Base-by-base conservation (phyloP, 2,888 invertebrate genomes). In the Stegana nigrithorax region DNA sequence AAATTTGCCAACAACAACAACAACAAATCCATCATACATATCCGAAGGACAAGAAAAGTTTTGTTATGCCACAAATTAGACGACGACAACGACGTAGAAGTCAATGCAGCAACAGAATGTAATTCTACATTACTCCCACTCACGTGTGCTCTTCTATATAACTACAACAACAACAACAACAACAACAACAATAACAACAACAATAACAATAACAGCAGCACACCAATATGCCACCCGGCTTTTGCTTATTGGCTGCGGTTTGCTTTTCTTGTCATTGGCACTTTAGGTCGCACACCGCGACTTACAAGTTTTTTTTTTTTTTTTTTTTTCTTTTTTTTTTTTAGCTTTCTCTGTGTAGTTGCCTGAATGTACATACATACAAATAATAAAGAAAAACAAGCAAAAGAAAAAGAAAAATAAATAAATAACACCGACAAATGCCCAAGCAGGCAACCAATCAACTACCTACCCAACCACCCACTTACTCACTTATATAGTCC, bases 401-500 rank as follows among this genome's bases (percentile, higher is more conserved):
- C 39, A 39, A 14, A n/a, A 39, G 10, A n/a, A n/a, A n/a, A n/a
- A n/a, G n/a, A n/a, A n/a, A n/a, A n/a, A n/a, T n/a, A n/a, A n/a
- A n/a, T 32, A 2, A 32, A n/a, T 32, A 8, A 32, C 2, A 12
- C 32, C 8, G 1, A 12, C n/a, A n/a, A n/a, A 4, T 7, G 14
- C 2, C 17, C 6, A 44, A 17, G 1, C 44, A 44, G 23, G 23
- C 45, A 47, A 10, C n/a, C 45, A 25, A 7, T 17, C 44, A 25
- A 66, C 62, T 58, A 58, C 26, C 58, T 51, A 51, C 14, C 42
- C 63, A 63, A 64, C 60, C 58, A 45, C 5, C 25, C 25, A 60
- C 10, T 21, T 29, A 44, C 10, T 5, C n/a, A 12, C 14, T 17
- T 14, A 19, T 8, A 12, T 19, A 39, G 10, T 8, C n/a, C 5